A percentile compares a stretch with the other conserved stretches of the same genome.
These are phyloP conservation scores for Tauraco erythrolophus DNA, from an alignment of 2,113 vertebrate species.

Conservation along the genomic window DNA sequence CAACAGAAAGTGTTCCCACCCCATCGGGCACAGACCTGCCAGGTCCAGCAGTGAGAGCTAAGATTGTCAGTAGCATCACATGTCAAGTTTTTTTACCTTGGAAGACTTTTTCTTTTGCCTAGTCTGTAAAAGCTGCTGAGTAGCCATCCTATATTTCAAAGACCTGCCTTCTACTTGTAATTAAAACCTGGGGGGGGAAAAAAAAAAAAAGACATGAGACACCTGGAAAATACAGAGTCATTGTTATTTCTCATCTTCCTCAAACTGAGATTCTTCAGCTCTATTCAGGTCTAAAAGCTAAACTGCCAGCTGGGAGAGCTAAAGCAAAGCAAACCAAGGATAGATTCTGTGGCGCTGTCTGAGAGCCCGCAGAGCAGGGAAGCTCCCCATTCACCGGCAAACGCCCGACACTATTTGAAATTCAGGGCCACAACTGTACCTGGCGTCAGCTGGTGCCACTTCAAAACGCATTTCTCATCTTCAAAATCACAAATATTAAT, in stretches of 20 bases:
- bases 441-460: neutral
- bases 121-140: constrained; percentile 43
- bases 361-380: neutral
- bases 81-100: constrained; percentile 61
- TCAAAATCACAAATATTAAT: constrained; percentile 29
- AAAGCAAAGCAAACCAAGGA: neutral
- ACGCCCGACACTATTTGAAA: neutral
- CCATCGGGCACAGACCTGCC: fast-evolving
- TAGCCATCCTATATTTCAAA: constrained; percentile 54
- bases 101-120: constrained; percentile 20
- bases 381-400: neutral
- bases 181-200: neutral
- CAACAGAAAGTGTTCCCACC: neutral
- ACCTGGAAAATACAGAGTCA: neutral
- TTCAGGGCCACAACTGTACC: neutral
- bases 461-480: constrained; percentile 13
- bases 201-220: neutral
- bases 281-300: neutral
- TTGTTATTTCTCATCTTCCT: neutral
- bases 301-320: neutral
- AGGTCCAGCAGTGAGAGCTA: neutral
- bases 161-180: constrained; percentile 3
- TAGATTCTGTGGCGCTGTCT: neutral
- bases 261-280: neutral
- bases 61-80: neutral